Conservation (phyloP, 2,888 invertebrate species). For the Leptinotarsa juncta region DNA sequence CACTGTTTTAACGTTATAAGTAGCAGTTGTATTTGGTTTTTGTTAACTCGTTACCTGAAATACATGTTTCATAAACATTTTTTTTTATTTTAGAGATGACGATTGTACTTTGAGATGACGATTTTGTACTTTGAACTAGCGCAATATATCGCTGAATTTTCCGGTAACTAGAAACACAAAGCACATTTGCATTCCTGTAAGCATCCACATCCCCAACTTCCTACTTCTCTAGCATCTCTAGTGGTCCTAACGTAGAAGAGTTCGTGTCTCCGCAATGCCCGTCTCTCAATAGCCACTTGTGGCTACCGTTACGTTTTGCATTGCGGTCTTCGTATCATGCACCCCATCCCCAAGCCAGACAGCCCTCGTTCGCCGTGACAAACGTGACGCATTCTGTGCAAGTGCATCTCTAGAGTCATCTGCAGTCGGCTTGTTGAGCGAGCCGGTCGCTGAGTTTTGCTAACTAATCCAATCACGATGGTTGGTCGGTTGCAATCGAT, state of each 20-base stretch:
- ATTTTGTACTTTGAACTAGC: neutral
- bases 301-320: slow-evolving; percentile 54
- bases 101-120: too few species aligned
- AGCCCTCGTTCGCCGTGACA: slow-evolving; percentile 12
- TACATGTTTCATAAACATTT: too few species aligned
- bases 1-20: too few species aligned
- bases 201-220: slow-evolving; percentile 15
- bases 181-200: neutral
- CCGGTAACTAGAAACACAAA: neutral
- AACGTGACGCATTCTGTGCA: slow-evolving; percentile 40
- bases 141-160: neutral
- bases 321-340: slow-evolving; percentile 41
- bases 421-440: slow-evolving; percentile 60
- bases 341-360: slow-evolving; percentile 34
- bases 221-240: slow-evolving; percentile 37
- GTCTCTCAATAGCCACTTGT: slow-evolving; percentile 65
- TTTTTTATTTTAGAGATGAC: too few species aligned
- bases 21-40: too few species aligned
- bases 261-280: slow-evolving; percentile 52
- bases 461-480: slow-evolving; percentile 62
- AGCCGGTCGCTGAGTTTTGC: slow-evolving; percentile 57
- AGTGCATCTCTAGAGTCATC: slow-evolving; percentile 56
- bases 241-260: slow-evolving; percentile 33
- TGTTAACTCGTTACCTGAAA: too few species aligned
- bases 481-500: slow-evolving; percentile 50